Conservation (phyloP, 1,140 invertebrate genomes). For the Ceratina calcarata region DNA sequence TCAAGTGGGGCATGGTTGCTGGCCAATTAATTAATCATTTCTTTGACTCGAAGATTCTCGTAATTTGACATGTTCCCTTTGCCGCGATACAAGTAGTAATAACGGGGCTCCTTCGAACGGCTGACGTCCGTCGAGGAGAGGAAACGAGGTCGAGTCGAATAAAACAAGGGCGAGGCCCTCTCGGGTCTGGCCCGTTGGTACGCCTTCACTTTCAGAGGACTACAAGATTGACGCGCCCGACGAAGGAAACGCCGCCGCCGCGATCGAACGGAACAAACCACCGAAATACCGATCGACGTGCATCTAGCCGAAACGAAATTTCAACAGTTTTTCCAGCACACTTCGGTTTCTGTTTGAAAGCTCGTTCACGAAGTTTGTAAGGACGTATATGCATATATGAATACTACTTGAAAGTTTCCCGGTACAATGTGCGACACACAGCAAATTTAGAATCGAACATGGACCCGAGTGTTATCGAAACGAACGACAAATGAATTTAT, state of each 20-base stretch:
- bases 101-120: constrained; percentile 8
- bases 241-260: not conserved
- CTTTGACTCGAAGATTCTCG: constrained; percentile 36
- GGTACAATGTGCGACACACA: not conserved
- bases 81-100: constrained; percentile 40
- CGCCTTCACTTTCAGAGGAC: not conserved
- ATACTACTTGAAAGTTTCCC: not conserved
- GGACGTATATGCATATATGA: no score
- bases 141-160: constrained; percentile 21
- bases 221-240: not conserved
- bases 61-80: constrained; percentile 34
- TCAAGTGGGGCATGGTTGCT: constrained; percentile 32
- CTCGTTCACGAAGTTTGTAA: no score
- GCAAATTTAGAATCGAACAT: not conserved
- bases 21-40: constrained; percentile 47
- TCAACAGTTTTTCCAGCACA: no score
- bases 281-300: not conserved
- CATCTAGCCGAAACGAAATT: no score
- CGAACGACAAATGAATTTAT: constrained; percentile 37
- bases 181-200: not conserved
- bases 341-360: no score
- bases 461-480: not conserved
- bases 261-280: no score
- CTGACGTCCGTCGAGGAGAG: not conserved
- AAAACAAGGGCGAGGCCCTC: not conserved